Conservation (phyloP, 2,113 vertebrate species). For the Danio rerio region DNA sequence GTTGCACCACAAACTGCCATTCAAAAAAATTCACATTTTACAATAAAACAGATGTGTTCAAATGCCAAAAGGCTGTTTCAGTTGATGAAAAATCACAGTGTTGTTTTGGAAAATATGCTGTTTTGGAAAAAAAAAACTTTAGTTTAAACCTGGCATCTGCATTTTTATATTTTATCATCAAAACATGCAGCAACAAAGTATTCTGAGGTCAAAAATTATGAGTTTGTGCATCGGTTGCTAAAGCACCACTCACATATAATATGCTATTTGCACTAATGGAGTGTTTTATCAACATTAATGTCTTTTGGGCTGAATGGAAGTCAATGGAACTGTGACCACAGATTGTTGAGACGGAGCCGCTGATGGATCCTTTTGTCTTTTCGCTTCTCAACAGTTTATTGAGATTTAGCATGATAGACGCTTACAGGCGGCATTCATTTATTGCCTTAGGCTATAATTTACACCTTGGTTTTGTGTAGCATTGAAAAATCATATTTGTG, state of each 20-base stretch:
- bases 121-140: not conserved
- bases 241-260: slow-evolving; percentile 10
- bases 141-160: not conserved
- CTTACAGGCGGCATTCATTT: slow-evolving; percentile 38
- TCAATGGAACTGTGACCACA: slow-evolving; percentile 14
- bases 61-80: not conserved
- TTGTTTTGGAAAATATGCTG: not conserved
- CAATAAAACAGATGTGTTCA: not conserved
- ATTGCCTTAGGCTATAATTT: slow-evolving; percentile 49
- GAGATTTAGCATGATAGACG: slow-evolving; percentile 29
- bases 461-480: slow-evolving; percentile 50
- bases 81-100: not conserved
- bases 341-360: not conserved
- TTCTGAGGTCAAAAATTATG: not conserved
- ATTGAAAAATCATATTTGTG: slow-evolving; percentile 50
- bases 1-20: not conserved
- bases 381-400: slow-evolving; percentile 18
- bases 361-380: slow-evolving; percentile 12
- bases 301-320: slow-evolving; percentile 9
- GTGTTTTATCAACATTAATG: slow-evolving; percentile 19
- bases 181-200: not conserved
- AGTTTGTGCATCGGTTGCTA: not conserved
- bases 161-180: not conserved
- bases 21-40: slow-evolving; percentile 13
- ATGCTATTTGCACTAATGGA: slow-evolving; percentile 14